Conservation (phyloP, 2,888 invertebrate species). For the Hirudinaria manillensis region DNA sequence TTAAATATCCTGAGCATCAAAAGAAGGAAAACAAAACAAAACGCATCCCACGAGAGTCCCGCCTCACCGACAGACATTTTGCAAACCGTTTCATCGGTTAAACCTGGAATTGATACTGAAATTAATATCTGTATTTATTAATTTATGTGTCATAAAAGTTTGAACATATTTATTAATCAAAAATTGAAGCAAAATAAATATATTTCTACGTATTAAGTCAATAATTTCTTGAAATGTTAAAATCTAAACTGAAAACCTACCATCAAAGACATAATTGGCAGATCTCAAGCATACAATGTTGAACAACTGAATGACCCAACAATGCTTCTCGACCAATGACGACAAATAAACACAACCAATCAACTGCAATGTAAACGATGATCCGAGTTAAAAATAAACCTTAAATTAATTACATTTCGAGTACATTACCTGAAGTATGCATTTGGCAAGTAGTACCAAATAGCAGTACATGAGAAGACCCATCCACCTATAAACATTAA, state of each 20-base stretch:
- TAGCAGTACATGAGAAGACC: slow-evolving; percentile 82
- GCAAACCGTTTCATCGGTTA: slow-evolving; percentile 25
- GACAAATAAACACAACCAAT: slow-evolving; percentile 76
- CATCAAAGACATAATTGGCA: slow-evolving; percentile 33
- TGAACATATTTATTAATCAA: too few species aligned
- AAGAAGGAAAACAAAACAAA: slow-evolving; percentile 87
- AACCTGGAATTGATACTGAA: slow-evolving; percentile 56
- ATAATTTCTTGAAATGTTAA: too few species aligned
- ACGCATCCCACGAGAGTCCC: slow-evolving; percentile 78
- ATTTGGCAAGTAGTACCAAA: slow-evolving; percentile 77
- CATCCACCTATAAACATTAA: slow-evolving; percentile 65
- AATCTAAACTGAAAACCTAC: not conserved
- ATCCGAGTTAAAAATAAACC: not conserved
- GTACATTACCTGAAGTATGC: slow-evolving; percentile 62
- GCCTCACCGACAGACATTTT: slow-evolving; percentile 61
- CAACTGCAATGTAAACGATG: slow-evolving; percentile 61
- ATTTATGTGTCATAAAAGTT: too few species aligned
- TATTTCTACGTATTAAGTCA: too few species aligned
- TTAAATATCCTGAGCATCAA: slow-evolving; percentile 84
- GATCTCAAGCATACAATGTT: slow-evolving; percentile 80
- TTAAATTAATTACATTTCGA: not conserved
- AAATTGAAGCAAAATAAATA: too few species aligned
- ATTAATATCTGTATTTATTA: too few species aligned
- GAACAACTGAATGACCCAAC: slow-evolving; percentile 74
- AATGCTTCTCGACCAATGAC: slow-evolving; percentile 59